Base-by-base conservation (phyloP, 2,888 invertebrate genomes). In the Stenodera caucasica region DNA sequence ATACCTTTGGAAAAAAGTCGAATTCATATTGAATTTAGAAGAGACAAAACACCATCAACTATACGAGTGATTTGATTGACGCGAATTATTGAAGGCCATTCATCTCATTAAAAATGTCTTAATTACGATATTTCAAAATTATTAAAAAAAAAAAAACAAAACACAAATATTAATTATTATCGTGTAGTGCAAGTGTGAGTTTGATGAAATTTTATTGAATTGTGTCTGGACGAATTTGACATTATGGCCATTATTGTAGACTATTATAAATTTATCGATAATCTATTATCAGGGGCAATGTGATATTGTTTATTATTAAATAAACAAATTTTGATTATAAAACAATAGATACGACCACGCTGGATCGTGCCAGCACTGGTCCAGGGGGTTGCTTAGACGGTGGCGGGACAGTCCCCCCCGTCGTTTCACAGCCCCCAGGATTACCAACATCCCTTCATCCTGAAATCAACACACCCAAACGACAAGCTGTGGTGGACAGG, bases 401-500 rank as follows among this genome's bases (percentile, higher is more conserved):
- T 84, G 88, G 88, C 83, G 87, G 88, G 81, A 82, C 87, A 80
- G 84, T 87, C 83, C 86, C 87, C 82, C 80, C 83, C 81, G 82
- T 82, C 81, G 83, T 83, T 81, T 81, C 84, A 77, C 87, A 86
- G 79, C 83, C 80, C 77, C 87, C 86, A 75, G 87, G 84, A 82
- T 83, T 85, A 82, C 83, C 85, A 77, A 40, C 40, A 40, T 85
- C 84, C 77, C 84, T 85, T 72, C 84, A 84, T 82, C 83, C 83
- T 76, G 91, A 91, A 82, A 84, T 85, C 68, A 83, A 91, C 77
- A 89, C 91, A 74, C 89, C 92, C 40, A 92, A 92, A 80, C 83
- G 89, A 69, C 92, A 92, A 81, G 92, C 92, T 76, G 91, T 92
- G 77, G 90, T 96, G 73, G 95, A 95, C 80, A 83, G 86, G 87